A percentile compares a stretch with the other conserved stretches of the same genome.
phyloP scores from a whole-genome alignment of 2,888 invertebrate genomes.

The Brachyptera risi region DNA sequence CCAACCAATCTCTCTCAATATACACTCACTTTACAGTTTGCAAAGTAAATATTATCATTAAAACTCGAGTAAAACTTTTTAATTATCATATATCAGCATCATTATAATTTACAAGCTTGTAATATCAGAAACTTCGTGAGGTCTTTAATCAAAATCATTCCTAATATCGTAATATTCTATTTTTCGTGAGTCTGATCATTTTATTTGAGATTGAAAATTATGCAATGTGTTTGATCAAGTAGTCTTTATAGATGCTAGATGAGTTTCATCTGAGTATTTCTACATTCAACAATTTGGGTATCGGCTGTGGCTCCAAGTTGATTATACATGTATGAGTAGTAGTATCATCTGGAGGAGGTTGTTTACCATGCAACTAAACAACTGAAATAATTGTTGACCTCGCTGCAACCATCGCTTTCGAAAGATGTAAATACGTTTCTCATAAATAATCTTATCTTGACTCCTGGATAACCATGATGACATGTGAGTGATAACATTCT shows the following conservation, averaged over 20 bases:
- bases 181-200: slow-evolving; percentile 1
- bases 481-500: too few species aligned
- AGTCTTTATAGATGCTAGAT: slow-evolving; percentile 19
- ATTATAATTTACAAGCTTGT: slow-evolving; percentile 11
- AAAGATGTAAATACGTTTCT: too few species aligned
- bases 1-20: not conserved
- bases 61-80: slow-evolving; percentile 8
- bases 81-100: slow-evolving; percentile 12
- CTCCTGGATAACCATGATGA: too few species aligned
- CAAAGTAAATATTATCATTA: slow-evolving; percentile 13
- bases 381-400: too few species aligned
- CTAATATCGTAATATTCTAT: slow-evolving; percentile 11
- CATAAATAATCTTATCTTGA: too few species aligned
- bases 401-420: too few species aligned
- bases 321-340: too few species aligned
- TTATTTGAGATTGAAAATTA: slow-evolving; percentile 27
- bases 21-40: not conserved
- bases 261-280: slow-evolving; percentile 12
- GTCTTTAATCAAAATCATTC: slow-evolving; percentile 7
- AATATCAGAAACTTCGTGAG: not conserved
- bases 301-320: too few species aligned
- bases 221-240: slow-evolving; percentile 25
- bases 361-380: too few species aligned
- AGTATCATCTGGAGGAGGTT: too few species aligned
- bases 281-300: not conserved